Percentiles rank a stretch among this genome's conserved stretches.
Conservation (phyloP, 2,113 vertebrate species). For the Toxostoma redivivum region DNA sequence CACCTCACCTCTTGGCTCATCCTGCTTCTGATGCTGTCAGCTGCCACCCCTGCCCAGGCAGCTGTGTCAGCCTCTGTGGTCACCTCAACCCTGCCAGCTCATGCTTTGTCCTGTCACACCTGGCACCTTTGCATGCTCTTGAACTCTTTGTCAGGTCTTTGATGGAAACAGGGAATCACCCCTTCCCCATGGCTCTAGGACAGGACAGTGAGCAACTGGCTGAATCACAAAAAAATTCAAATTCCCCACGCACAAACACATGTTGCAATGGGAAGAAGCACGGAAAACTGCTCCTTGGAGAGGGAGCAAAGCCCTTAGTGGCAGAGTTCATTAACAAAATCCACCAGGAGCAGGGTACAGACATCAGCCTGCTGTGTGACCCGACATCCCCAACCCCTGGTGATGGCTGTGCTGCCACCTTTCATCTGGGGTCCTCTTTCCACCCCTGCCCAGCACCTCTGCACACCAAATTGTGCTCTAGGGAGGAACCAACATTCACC, state of each 20-base stretch:
- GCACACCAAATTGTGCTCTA: rapidly evolving
- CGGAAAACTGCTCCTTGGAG: neutral
- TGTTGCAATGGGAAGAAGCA: neutral
- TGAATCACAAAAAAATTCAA: neutral
- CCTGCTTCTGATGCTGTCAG: neutral
- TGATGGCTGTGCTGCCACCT: rapidly evolving
- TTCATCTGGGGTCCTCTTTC: neutral
- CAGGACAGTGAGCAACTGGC: neutral
- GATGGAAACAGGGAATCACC: neutral
- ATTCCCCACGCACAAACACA: neutral
- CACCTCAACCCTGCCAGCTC: neutral
- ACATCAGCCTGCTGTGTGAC: neutral
- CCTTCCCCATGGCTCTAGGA: neutral
- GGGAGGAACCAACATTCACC: neutral
- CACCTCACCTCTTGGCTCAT: neutral
- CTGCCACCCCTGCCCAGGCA: neutral
- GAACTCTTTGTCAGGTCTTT: neutral
- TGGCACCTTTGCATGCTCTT: neutral
- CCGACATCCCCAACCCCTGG: neutral
- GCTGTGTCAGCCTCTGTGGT: neutral
- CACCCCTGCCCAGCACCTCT: neutral
- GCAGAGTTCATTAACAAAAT: rapidly evolving
- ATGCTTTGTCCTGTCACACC: neutral
- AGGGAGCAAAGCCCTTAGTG: neutral
- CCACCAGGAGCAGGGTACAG: neutral